Evolutionary conservation across 2,797 vertebrate genomes (phyloP).

Genomic region (Cyclura pinguis): DNA sequence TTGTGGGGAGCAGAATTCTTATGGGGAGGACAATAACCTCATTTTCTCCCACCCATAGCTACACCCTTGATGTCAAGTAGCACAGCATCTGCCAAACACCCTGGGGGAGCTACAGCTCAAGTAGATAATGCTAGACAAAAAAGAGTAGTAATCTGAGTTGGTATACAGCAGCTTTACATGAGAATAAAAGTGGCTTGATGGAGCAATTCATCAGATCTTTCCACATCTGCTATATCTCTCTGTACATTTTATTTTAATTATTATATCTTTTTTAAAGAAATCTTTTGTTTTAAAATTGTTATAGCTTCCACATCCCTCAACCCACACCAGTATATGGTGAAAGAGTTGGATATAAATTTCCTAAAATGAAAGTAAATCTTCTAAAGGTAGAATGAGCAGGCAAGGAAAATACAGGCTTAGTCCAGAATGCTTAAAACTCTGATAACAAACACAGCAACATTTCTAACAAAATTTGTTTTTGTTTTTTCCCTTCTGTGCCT

Average conservation of each 20-base stretch:
- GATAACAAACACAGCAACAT: neutral
- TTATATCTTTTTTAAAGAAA: neutral
- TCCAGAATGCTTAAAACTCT: neutral
- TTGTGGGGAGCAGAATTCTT: too few relatives aligned
- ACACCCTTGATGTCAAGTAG: neutral
- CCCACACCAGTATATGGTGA: neutral
- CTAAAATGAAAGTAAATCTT: neutral
- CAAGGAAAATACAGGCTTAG: neutral
- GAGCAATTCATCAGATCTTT: neutral
- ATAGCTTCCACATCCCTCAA: neutral
- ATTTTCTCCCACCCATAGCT: too few relatives aligned
- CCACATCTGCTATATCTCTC: neutral
- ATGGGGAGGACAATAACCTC: too few relatives aligned
- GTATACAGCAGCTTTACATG: neutral
- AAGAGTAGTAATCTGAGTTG: neutral
- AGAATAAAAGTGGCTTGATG: neutral
- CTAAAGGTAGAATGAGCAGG: neutral
- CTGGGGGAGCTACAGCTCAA: neutral
- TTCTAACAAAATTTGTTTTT: neutral
- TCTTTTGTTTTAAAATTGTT: neutral
- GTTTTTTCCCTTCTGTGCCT: neutral
- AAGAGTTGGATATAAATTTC: slow-evolving; percentile 1
- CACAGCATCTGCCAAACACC: neutral
- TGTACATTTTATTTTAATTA: neutral
- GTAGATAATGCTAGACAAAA: neutral